These are phyloP conservation scores for Triops longicaudatus DNA, from an alignment of 1,140 invertebrate genomes.

Conservation along the genomic window DNA sequence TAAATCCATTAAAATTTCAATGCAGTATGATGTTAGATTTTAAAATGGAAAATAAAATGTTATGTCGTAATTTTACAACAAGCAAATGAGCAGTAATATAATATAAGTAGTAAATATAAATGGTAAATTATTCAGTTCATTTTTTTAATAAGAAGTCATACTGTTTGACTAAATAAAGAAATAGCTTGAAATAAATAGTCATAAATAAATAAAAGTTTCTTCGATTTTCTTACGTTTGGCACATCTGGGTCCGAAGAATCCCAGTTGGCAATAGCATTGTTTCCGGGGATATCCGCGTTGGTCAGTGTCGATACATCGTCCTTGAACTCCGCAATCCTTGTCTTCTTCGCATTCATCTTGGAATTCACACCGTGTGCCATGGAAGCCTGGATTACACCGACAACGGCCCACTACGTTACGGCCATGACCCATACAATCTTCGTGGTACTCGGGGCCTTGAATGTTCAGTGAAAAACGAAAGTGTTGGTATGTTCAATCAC, in stretches of 20 bases:
- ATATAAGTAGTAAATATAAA: no score
- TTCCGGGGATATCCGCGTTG: conserved; percentile 68
- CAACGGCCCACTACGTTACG: conserved; percentile 55
- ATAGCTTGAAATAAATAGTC: not conserved
- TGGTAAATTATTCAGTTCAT: no score
- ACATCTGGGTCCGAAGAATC: conserved; percentile 58
- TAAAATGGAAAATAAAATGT: no score
- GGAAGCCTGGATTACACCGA: conserved; percentile 57
- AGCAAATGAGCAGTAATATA: no score
- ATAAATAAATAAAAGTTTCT: conserved; percentile 18
- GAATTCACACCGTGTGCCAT: conserved; percentile 72
- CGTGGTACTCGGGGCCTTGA: conserved; percentile 57
- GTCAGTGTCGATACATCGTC: conserved; percentile 68
- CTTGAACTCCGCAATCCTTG: conserved; percentile 71
- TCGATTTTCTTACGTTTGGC: conserved; percentile 41
- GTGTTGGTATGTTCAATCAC: not conserved
- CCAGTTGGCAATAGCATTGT: conserved; percentile 80
- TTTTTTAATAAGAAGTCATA: no score
- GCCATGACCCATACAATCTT: conserved; percentile 73
- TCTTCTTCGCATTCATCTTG: conserved; percentile 72
- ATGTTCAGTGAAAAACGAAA: conserved; percentile 17
- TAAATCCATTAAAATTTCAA: no score
- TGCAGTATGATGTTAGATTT: no score
- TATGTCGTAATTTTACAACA: no score
- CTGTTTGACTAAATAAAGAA: no score